A percentile compares a stretch with the other conserved stretches of the same genome.
These are phyloP conservation scores for Danionella dracula DNA, from an alignment of 2,797 vertebrate species.

Conservation along the genomic window DNA sequence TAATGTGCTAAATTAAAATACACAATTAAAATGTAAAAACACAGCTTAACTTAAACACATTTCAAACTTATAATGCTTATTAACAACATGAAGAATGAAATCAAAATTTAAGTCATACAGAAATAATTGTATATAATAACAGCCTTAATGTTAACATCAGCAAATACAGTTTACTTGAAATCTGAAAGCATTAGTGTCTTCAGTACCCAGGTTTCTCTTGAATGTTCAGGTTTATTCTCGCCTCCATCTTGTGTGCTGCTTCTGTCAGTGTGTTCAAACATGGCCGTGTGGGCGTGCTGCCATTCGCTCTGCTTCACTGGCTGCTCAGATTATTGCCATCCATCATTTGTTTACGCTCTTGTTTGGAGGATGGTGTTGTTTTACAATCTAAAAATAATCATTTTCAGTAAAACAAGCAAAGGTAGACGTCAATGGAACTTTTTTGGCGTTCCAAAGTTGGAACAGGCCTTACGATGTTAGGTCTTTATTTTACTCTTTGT, in stretches of 20 bases:
- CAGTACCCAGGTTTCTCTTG: background rate
- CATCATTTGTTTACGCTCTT: conserved; percentile 68
- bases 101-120: too few species aligned
- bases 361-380: conserved; percentile 50
- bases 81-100: too few species aligned
- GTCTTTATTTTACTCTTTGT: background rate
- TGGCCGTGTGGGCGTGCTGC: conserved; percentile 44
- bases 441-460: background rate
- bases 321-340: conserved; percentile 63
- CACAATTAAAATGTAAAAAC: too few species aligned
- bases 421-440: conserved; percentile 35
- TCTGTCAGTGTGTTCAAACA: conserved; percentile 42
- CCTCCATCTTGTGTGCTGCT: conserved; percentile 33
- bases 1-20: too few species aligned
- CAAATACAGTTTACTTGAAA: too few species aligned
- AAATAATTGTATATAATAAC: too few species aligned
- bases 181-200: too few species aligned
- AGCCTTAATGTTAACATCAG: too few species aligned
- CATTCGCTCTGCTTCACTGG: conserved; percentile 52
- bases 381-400: conserved; percentile 54
- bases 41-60: too few species aligned
- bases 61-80: too few species aligned
- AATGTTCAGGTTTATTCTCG: conserved; percentile 26
- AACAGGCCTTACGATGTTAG: background rate
- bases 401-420: conserved; percentile 48